Conservation (phyloP, 2,888 invertebrate genomes). For the Graphium colonna region DNA sequence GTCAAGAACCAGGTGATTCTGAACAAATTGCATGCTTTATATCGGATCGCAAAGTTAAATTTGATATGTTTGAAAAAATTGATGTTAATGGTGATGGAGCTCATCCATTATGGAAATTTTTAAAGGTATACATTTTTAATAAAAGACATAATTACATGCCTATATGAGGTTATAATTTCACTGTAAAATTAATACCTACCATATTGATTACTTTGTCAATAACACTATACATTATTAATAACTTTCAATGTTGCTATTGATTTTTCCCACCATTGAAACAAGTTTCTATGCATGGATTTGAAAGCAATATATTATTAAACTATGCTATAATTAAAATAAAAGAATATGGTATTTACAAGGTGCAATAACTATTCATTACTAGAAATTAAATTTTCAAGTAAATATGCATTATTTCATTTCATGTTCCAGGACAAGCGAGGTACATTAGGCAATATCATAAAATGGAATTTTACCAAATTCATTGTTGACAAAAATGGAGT, state of each 20-base stretch:
- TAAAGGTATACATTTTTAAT: constrained; percentile 82
- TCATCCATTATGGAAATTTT: constrained; percentile 84
- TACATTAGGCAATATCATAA: constrained; percentile 83
- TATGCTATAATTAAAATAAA: background rate
- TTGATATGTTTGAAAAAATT: constrained; percentile 85
- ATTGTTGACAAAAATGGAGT: constrained; percentile 86
- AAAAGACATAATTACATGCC: too few species aligned
- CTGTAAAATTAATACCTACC: background rate
- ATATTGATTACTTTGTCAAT: background rate
- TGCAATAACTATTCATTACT: background rate
- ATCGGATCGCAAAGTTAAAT: constrained; percentile 81
- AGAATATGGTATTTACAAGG: background rate
- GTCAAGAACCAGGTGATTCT: constrained; percentile 83
- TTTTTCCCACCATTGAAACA: background rate
- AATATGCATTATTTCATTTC: background rate
- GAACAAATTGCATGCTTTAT: constrained; percentile 83
- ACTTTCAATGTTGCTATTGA: background rate
- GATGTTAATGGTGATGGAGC: constrained; percentile 84
- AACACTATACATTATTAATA: background rate
- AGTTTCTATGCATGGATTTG: background rate
- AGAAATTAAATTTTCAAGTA: background rate
- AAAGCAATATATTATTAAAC: background rate
- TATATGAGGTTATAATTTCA: background rate
- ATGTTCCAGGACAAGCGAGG: constrained; percentile 71
- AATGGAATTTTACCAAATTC: constrained; percentile 94